Base-by-base conservation (phyloP, 2,113 vertebrate genomes). In the Indri indri region DNA sequence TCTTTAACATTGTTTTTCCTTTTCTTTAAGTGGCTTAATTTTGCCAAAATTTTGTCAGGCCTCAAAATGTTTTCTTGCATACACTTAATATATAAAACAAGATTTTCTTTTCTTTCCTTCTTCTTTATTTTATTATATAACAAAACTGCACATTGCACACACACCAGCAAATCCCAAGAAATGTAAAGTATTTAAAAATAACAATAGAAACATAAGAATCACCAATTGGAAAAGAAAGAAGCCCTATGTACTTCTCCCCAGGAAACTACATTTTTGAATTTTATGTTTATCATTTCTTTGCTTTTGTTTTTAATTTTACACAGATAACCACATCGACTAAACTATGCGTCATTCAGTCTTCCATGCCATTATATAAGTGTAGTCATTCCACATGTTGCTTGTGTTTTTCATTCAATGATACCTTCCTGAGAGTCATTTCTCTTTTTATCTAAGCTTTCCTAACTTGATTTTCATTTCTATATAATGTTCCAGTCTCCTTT, bases 111-210 rank as follows among this genome's bases (percentile, higher is more conserved):
- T 82, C 16, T 71, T 5, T 66, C 32, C 14, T 50, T 59, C 4
- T 14, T 2, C 9, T 66, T 61, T 80, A 11, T 74, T 85, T 79
- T 47, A 32, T 74, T 59, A 50, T 34, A 74, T n/a, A 52, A 11
- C 27, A 74, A 84, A 74, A 66, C 47, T 68, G 23, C 25, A 92
- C 8, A 70, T 54, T 54, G 5, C 7, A 68, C 23, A 54, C 18
- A 57, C 54, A 57, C 52, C 52, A 54, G 52, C 52, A 14, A 74
- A 59, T 91, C 20, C 70, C n/a, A 88, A 83, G 18, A 92, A 92
- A 92, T 47, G 14, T 59, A 27, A 74, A 74, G 16, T 82, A n/a
- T 23, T 95, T 50, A 68, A 88, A 92, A 88, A 76, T 95, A 91
- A 83, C 45, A 73, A 13, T 22, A 74, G 40, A 82, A 66, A 34